Base-by-base conservation (phyloP, 2,113 vertebrate species). In the Ctenodactylus gundi region DNA sequence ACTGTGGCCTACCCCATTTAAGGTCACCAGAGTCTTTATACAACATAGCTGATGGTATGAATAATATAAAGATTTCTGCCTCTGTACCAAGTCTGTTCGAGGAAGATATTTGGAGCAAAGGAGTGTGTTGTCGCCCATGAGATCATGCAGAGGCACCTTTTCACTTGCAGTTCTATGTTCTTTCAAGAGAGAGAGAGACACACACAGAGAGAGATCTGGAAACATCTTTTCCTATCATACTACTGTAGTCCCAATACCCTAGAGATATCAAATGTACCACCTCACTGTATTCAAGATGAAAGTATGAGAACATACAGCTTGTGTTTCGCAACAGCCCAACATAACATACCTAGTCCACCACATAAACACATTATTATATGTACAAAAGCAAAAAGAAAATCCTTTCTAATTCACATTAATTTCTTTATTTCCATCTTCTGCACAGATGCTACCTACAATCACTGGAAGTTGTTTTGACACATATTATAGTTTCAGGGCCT, bases 381-480 rank as follows among this genome's bases (percentile, higher is more conserved):
- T 95, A 95, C 27, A 85, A 96, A 92, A 88, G 53, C 49, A 73
- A 94, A 95, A 91, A 49, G 21, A 64, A 92, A 18, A 31, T 62
- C 25, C 11, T 58, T 88, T 73, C 39, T 88, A 77, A 51, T 81
- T 91, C 20, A 90, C 82, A 23, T 60, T 90, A 65, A 60, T 84
- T 95, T 81, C 21, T 89, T 36, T 73, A 68, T 77, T 73, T 7
- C 29, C 20, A 39, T 85, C 83, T 92, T 85, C 9, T 25, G 36
- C 55, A 88, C 7, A 67, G 44, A 85, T 88, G 29, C 34, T 94
- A 2, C 85, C 34, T 94, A 2, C 85, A 92, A 92, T 94, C 68
- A 68, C 7, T 84, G 39, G 27, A 92, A 90, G 34, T 67, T 91
- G 36, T 93, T 95, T 91, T 83, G 67, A 73, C 58, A 70, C 23